Base-by-base conservation (phyloP, 2,113 vertebrate genomes). In the Phrynosoma blainvillii region DNA sequence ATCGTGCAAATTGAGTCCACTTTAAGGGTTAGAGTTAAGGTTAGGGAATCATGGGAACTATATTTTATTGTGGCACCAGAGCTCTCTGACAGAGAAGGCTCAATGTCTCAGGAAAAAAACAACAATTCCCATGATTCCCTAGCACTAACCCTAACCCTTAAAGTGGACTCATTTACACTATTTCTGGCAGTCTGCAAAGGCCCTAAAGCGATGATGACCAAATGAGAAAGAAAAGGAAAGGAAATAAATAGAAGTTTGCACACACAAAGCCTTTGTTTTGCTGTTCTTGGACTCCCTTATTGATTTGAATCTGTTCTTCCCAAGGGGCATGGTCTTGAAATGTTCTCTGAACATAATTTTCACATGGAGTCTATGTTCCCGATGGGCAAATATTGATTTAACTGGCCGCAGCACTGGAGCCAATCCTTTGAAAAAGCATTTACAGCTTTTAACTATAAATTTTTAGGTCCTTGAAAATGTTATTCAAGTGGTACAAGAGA, bases 371-470 rank as follows among this genome's bases (percentile, higher is more conserved):
- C 79, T 81, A 13, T n/a, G 68, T 62, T 81, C 27, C 68, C 52
- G 30, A 65, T 81, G 3, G 36, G 68, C 79, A 87, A 87, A 87
- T 87, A 81, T 87, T 87, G 78, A 65, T 81, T 81, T 74, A 74
- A 68, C 78, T 80, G 52, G 25, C 78, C 78, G 12, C 78, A 62
- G 36, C 25, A 42, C 59, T 27, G 7, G 52, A 81, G 78, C 79
- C 32, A 87, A 42, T 74, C 36, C 27, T 54, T 87, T 62, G 68
- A 87, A 87, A 27, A 87, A 74, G 70, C 68, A 3, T 74, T 74
- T 81, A 81, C 74, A 87, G 32, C 36, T 87, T 81, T 74, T 59
- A 81, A 62, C 54, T 81, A 81, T 81, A 81, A 42, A 81, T 74
- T 81, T 87, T 59, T 62, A 2, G 56, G 70, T 3, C 12, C 27